Evolutionary conservation across 1,140 invertebrate genomes (phyloP), one percentile per base, ranked within the genome.

Genomic region (Drosophila mayri): DNA sequence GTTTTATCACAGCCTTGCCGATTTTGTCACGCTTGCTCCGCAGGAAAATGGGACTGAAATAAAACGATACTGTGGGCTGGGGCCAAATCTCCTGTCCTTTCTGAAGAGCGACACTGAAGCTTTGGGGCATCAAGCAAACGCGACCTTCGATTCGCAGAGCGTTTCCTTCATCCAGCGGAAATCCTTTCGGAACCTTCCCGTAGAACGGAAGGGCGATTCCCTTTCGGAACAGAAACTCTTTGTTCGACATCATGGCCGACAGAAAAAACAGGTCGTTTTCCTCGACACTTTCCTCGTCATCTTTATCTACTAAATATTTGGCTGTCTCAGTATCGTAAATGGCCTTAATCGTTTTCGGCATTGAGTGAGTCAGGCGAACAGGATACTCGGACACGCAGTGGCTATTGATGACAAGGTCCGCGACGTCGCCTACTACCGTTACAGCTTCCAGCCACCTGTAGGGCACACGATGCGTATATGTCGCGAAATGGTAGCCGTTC

Each of bases 401-500:
- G 0, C 38, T 72, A 20, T 85, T 54, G 2, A 90, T 60, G 12
- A 79, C 50, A 5, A 90, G 40, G 4, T 90, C 67, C 3, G 57
- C 8, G 8, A 90, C 75, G 52, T 86, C 85, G 12, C 85, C 85
- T 4, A 63, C 52, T 5, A 90, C 57, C 4, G 81, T 62, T 12
- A 90, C 61, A 9, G 71, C 44, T 18, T 88, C 93, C 37, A 95
- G 85, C 70, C 94, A 93, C 37, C 94, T 87, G 20, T 95, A 87
- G 1, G 95, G 94, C 16, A 95, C 73, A 62, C 96, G 93, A 78
- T 96, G 95, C 1, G 75, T 61, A 81, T 95, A 97, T 4, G 94
- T 93, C 68, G 95, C 94, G 77, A 96, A 95, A 81, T 96, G 95
- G 68, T 94, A 93, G 37, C 95, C 95, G 91, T 97, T 95, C 0